Base-by-base conservation (phyloP, 1,140 invertebrate species). In the Bombus turneri region DNA sequence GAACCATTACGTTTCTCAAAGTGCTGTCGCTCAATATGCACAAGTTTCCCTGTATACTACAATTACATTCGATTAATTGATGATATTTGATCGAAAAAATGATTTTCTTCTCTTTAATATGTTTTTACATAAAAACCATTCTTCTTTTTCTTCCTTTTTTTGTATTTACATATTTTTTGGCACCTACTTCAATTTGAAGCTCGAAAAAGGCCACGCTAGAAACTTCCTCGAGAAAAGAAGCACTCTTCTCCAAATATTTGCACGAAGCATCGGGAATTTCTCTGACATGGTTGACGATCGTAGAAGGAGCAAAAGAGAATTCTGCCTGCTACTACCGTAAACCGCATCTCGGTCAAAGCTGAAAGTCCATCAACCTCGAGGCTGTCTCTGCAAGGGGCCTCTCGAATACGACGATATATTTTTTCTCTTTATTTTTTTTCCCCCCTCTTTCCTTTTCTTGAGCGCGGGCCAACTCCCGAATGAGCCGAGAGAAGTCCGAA, bases 401-500 rank as follows among this genome's bases (percentile, higher is more conserved):
- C 81, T 68, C 43, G 28, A 28, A 57, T 43, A 31, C 62, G 59
- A 59, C 37, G 31, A 22, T 57, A 62, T 62, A 62, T 62, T 82
- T 76, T 68, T 86, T 34, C 9, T 22, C n/a, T 34, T 34, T 66
- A 53, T 8, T 73, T n/a, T 73, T 4, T 43, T 22, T 2, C 8
- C 47, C 47, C 47, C 25, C 6, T 37, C 31, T 41, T 41, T 72
- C 22, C 25, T 37, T 77, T 64, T 76, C 76, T 87, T 72, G 83
- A 83, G 62, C 43, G 8, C 8, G 34, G 31, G 83, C 83, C 75
- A 88, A 89, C 41, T 82, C 57, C 66, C 87, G 64, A 89, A 88
- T 86, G 81, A 82, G 68, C 79, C 72, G 34, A n/a, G 64, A 39
- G 41, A 88, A 78, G 84, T 74, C 73, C 84, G 84, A 81, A 86